Evolutionary conservation across 2,797 vertebrate species (phyloP), one percentile per base, ranked within the genome.

Genomic region (Syngnathus acus): DNA sequence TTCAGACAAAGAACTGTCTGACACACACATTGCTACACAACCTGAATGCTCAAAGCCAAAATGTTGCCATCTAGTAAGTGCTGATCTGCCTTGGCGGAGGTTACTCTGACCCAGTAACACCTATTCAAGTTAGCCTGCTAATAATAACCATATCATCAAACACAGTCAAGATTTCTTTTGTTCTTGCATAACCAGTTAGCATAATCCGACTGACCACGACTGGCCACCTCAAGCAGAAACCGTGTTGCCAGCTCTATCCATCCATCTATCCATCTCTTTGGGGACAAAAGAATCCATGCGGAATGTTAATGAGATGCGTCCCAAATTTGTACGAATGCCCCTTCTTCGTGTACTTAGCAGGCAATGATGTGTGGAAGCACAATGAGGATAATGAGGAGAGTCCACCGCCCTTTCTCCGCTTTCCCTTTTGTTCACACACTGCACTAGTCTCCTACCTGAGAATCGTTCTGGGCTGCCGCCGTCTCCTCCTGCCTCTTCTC

Each of bases 301-400:
- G 87, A 84, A 81, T 84, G 90, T 90, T 86, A 90, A 91, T 91
- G 62, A 76, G 75, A 89, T 88, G 72, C 79, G 32, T 78, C 78
- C 63, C 67, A 70, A 66, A 55, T 81, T 83, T 85, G 84, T 85
- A 85, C 83, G 80, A 85, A 60, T 80, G 77, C 7, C 38, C 39
- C 40, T 9, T 9, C 16, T 17, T 23, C 17, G 13, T 45, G 6
- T 16, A 3, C 73, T 14, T 51, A 68, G 69, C 72, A 68, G 75
- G 76, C 77, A 70, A 67, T 65, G 65, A 62, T 78, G 78, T 68
- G 72, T 80, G 77, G 82, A 79, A 81, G 78, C 76, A 78, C 82
- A 83, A 81, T 76, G 78, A 84, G 65, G 65, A 75, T 78, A 73
- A 84, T 76, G 72, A 77, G 67, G 78, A 37, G 63, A 70, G 65